phyloP scores from a whole-genome alignment of 2,113 vertebrate species.

The Sula dactylatra region DNA sequence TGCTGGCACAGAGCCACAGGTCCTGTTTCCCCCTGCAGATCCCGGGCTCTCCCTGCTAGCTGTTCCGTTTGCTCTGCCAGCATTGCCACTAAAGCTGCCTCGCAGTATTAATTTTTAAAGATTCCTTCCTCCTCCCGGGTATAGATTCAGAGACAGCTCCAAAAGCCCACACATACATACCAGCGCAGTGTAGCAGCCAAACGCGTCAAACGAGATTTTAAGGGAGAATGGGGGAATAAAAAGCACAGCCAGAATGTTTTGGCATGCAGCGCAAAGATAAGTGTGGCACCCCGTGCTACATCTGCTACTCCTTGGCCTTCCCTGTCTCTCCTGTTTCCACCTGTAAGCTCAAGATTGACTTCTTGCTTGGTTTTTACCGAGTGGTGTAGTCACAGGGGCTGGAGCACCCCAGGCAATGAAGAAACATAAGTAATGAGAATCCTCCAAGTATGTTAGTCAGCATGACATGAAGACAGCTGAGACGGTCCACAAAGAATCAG shows the following conservation, averaged over 20 bases:
- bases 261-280: not conserved
- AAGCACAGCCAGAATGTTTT: slow-evolving; percentile 10
- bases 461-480: slow-evolving; percentile 54
- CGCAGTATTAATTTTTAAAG: slow-evolving; percentile 61
- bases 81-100: slow-evolving; percentile 46
- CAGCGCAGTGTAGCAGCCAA: not conserved
- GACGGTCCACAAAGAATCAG: slow-evolving; percentile 29
- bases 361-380: not conserved
- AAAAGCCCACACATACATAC: slow-evolving; percentile 25
- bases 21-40: not conserved
- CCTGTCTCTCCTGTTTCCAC: not conserved
- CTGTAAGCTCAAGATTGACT: slow-evolving; percentile 42
- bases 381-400: not conserved
- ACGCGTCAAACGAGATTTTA: slow-evolving; percentile 15
- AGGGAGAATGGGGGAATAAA: slow-evolving; percentile 20
- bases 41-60: not conserved
- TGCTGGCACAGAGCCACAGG: not conserved
- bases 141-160: slow-evolving; percentile 48
- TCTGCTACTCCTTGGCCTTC: slow-evolving; percentile 13
- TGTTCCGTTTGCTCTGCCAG: not conserved
- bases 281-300: not conserved
- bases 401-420: slow-evolving; percentile 56
- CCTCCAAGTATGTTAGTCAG: slow-evolving; percentile 31
- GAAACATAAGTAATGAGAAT: slow-evolving; percentile 59
- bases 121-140: slow-evolving; percentile 40